Percentiles rank a stretch among this genome's conserved stretches.
Evolutionary conservation across 2,113 vertebrate species (phyloP).

Genomic region (Oxygymnocypris stewartii): DNA sequence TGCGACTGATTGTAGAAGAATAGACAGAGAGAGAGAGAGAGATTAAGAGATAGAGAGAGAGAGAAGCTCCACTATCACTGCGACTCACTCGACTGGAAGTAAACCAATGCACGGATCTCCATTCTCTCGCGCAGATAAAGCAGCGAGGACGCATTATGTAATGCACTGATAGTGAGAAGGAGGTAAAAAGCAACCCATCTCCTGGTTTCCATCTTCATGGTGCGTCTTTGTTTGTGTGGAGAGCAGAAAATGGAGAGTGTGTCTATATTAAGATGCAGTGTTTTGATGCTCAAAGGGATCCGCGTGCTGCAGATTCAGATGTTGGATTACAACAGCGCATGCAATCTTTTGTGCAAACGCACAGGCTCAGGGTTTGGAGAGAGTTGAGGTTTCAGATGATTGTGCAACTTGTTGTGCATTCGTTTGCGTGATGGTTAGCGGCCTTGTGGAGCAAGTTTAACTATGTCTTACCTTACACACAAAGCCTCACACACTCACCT

Average conservation of each 20-base stretch:
- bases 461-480: neutral
- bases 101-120: conserved; percentile 36
- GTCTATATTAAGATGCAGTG: neutral
- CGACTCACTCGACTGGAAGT: conserved; percentile 50
- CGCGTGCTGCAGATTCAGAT: neutral
- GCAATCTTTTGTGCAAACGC: neutral
- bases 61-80: conserved; percentile 31
- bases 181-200: conserved; percentile 3
- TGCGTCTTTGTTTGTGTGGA: conserved; percentile 35
- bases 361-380: neutral
- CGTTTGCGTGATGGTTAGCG: neutral
- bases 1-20: neutral
- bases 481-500: neutral
- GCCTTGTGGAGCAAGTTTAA: neutral
- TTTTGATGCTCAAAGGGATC: conserved; percentile 2
- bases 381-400: neutral
- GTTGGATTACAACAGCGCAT: neutral
- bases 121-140: conserved; percentile 31
- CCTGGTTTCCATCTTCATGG: conserved; percentile 24
- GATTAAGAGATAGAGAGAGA: conserved; percentile 4
- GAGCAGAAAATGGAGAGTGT: neutral
- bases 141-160: conserved; percentile 54
- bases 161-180: conserved; percentile 41
- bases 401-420: neutral
- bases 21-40: neutral